Base-by-base conservation (phyloP, 2,113 vertebrate genomes). In the Chaenogobius annularis region DNA sequence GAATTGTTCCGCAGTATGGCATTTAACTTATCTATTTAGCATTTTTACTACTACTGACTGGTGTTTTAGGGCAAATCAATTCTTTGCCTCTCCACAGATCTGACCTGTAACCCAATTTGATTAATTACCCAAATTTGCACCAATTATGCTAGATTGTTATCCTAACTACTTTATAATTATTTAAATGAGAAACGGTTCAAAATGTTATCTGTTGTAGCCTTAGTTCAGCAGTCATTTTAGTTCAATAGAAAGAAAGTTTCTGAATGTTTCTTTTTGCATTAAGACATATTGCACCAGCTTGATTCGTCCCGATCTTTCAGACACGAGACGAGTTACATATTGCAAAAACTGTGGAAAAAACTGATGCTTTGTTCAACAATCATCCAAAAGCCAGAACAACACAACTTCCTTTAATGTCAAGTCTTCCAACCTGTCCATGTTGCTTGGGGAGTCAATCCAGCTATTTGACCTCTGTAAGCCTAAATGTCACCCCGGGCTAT, bases 381-480 rank as follows among this genome's bases (percentile, higher is more conserved):
- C 12, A 14, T 13, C 26, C 13, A 26, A 58, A 58, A 23, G n/a
- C 11, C 55, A 58, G 22, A 14, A 26, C 22, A 20, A n/a, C 7
- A 20, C 50, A n/a, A 26, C 22, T 12, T 6, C 5, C 55, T 58
- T 26, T 26, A 14, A 26, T 20, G 31, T 10, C 9, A n/a, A 20
- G 14, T 37, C 22, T 56, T 74, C 31, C 50, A 78, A 74, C 15
- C 7, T 44, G 17, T 37, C 9, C 67, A n/a, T 22, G 62, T 10
- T 20, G n/a, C 66, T 10, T 67, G 68, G 17, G 23, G 48, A 17
- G 26, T 31, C 13, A 64, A 69, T 68, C 61, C 50, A 75, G 74
- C 63, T 61, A 17, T 70, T 73, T 81, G 81, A 89, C 84, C 86
- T 86, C 84, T 85, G 78, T 67, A 43, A 52, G 68, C 69, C 81